These are phyloP conservation scores for Lepus americanus DNA, from an alignment of 2,113 vertebrate species.

Conservation along the genomic window DNA sequence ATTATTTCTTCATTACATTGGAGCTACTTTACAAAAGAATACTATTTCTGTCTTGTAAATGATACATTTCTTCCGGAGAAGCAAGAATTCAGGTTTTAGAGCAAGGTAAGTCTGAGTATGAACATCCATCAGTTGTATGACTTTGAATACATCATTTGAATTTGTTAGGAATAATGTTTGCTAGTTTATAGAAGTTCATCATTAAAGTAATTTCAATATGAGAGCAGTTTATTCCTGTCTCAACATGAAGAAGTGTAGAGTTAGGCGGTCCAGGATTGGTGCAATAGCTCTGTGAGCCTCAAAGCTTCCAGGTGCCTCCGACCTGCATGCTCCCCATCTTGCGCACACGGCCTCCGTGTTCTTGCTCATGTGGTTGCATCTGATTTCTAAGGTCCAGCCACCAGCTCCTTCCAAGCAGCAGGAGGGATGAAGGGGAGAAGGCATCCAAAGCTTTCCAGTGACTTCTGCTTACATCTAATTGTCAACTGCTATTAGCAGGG, in stretches of 20 bases:
- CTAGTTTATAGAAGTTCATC: neutral
- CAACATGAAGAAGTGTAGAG: neutral
- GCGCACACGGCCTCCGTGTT: neutral
- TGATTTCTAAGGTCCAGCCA: neutral
- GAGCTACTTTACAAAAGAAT: neutral
- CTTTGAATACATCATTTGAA: slow-evolving; percentile 4
- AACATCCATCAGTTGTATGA: neutral
- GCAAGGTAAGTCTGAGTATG: neutral
- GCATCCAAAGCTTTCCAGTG: neutral
- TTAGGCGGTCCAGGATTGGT: neutral
- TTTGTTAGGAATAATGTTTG: slow-evolving; percentile 6
- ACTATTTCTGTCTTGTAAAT: neutral
- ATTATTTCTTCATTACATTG: neutral
- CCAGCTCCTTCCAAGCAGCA: slow-evolving; percentile 10
- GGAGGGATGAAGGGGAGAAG: neutral
- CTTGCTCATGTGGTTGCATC: neutral
- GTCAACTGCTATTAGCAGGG: neutral
- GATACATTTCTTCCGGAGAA: neutral
- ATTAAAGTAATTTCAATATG: slow-evolving; percentile 12
- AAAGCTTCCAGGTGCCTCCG: neutral
- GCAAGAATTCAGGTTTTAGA: neutral
- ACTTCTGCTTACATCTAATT: neutral
- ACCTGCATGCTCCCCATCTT: neutral
- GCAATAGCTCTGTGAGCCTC: neutral
- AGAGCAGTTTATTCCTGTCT: slow-evolving; percentile 18